Percentiles rank a stretch among this genome's conserved stretches.
Conservation (phyloP, 2,888 invertebrate genomes). For the Hybos culiciformis region DNA sequence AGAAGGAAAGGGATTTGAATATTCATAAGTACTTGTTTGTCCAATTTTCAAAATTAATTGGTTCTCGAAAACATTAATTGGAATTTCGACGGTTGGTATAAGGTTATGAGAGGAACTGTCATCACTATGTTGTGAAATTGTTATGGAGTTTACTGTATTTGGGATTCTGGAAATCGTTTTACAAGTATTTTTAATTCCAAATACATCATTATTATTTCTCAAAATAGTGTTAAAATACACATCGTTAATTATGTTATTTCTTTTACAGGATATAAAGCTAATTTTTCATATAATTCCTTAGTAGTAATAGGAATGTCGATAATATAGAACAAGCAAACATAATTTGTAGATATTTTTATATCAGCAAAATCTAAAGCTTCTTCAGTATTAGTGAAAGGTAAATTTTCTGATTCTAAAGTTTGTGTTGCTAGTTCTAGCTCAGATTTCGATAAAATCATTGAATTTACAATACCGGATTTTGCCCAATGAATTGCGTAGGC, state of each 20-base stretch:
- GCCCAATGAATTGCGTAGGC: constrained; percentile 13
- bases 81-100: too few species aligned
- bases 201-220: constrained; percentile 2
- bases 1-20: too few species aligned
- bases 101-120: too few species aligned
- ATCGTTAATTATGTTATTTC: not conserved
- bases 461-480: constrained; percentile 11
- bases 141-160: too few species aligned
- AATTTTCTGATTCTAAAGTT: constrained; percentile 8
- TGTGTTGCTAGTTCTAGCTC: constrained; percentile 6
- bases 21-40: too few species aligned
- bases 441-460: constrained; percentile 10
- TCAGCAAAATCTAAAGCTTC: constrained; percentile 9
- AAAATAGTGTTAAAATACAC: constrained; percentile 2
- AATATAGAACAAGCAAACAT: not conserved
- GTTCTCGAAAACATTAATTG: too few species aligned
- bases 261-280: constrained; percentile 4
- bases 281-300: not conserved
- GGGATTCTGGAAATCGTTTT: too few species aligned
- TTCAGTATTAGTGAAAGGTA: too few species aligned
- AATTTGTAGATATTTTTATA: constrained; percentile 7
- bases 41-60: too few species aligned
- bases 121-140: too few species aligned
- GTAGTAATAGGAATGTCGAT: not conserved
- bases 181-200: too few species aligned